Evolutionary conservation across 2,113 vertebrate genomes (phyloP), one percentile per base, ranked within the genome.

Genomic region (Falco punctatus): DNA sequence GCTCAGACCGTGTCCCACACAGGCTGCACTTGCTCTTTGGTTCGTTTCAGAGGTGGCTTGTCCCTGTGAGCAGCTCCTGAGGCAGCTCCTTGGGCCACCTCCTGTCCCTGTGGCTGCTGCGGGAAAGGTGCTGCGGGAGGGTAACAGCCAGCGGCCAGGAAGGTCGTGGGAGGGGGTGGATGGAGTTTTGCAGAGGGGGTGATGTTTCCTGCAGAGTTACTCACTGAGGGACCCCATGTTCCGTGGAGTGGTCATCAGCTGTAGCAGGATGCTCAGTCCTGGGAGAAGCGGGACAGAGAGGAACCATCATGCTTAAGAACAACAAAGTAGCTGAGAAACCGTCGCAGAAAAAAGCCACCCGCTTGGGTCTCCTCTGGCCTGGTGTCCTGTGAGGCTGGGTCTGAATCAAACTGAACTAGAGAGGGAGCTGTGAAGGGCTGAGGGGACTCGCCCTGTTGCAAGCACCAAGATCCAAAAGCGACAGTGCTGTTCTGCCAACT

Each of bases 81-180:
- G 18, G n/a, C 40, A 79, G 74, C 57, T 84, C 73, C 51, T 20
- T 32, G 22, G 12, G 44, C 30, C 15, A 22, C 42, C 69, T 93
- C 59, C 81, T 55, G 26, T 51, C 73, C 49, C 46, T 70, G 58
- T 4, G 10, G 66, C 33, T 87, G 54, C 73, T 73, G 33, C 8
- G 6, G 87, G 48, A 79, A 89, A 72, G 54, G 46, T 86, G 40
- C 54, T 66, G 17, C 4, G 1, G 42, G 17, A 81, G 21, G 20
- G 44, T 15, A 86, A 6, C 15, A 72, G 30, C 48, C 64, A 52
- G 62, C 0, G 2, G 13, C 54, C 64, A 44, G 49, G 21, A 59
- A 30, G 30, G 27, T 54, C 0, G 0, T 33, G 42, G 42, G 42
- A 81, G 32, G 13, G 7, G n/a, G 20, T 28, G 71, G 72, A 35